Conservation (phyloP, 2,797 vertebrate genomes). For the Babyrousa celebensis region DNA sequence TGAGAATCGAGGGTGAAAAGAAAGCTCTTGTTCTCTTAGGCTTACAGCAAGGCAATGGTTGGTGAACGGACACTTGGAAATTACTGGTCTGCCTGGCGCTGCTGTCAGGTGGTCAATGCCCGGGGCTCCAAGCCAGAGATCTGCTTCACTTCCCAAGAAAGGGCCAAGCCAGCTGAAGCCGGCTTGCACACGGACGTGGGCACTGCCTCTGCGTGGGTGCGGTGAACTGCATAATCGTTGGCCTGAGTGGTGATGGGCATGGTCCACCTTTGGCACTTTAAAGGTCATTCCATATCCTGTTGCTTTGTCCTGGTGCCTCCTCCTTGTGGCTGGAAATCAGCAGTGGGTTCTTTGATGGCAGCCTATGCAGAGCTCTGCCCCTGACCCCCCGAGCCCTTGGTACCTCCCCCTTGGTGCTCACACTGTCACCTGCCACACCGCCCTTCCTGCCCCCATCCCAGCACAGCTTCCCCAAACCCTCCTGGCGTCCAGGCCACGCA, state of each 20-base stretch:
- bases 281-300: not conserved
- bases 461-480: not conserved
- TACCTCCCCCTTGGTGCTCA: not conserved
- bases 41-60: not conserved
- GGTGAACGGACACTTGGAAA: not conserved
- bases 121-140: not conserved
- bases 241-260: fast-evolving
- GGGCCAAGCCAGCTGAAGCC: not conserved
- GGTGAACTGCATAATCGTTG: not conserved
- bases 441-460: fast-evolving
- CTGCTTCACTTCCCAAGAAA: fast-evolving
- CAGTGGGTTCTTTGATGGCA: not conserved
- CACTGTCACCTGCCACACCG: fast-evolving
- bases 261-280: not conserved
- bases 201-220: fast-evolving
- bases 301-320: not conserved
- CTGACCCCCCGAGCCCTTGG: not conserved
- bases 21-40: not conserved
- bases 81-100: fast-evolving
- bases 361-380: no score
- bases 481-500: not conserved
- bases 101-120: fast-evolving
- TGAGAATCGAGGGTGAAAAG: not conserved
- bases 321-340: not conserved
- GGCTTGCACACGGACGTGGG: fast-evolving